Percentiles rank a stretch among this genome's conserved stretches.
Evolutionary conservation across 2,113 vertebrate species (phyloP).

Genomic region (Podarcis cretensis): DNA sequence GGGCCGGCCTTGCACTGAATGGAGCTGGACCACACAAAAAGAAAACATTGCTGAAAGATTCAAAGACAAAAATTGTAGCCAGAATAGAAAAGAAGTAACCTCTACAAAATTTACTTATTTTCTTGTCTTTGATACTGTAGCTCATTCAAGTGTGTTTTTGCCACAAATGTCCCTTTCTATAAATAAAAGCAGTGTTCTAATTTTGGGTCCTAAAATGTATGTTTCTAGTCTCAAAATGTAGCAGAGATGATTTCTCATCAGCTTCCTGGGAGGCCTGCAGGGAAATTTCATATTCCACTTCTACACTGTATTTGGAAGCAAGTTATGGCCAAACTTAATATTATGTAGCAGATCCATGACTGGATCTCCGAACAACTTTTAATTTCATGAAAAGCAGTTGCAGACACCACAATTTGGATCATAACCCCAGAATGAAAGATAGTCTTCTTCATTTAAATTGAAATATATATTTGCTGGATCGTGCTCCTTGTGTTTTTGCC

Average conservation of each 20-base stretch:
- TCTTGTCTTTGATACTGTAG: no score
- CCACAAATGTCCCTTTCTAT: not conserved
- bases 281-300: not conserved
- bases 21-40: no score
- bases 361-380: not conserved
- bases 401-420: not conserved
- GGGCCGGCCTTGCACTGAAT: no score
- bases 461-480: not conserved
- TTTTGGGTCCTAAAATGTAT: not conserved
- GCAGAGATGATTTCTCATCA: not conserved
- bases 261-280: not conserved
- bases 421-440: not conserved
- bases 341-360: not conserved
- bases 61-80: no score
- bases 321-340: not conserved
- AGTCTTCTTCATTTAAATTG: not conserved
- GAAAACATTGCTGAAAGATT: no score
- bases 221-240: not conserved
- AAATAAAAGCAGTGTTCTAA: not conserved
- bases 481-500: constrained; percentile 4
- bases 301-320: not conserved
- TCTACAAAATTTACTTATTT: no score
- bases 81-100: no score
- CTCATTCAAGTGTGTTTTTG: not conserved
- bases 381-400: not conserved